Evolutionary conservation across 2,797 vertebrate genomes (phyloP), one percentile per base, ranked within the genome.

Genomic region (Potorous gilbertii): DNA sequence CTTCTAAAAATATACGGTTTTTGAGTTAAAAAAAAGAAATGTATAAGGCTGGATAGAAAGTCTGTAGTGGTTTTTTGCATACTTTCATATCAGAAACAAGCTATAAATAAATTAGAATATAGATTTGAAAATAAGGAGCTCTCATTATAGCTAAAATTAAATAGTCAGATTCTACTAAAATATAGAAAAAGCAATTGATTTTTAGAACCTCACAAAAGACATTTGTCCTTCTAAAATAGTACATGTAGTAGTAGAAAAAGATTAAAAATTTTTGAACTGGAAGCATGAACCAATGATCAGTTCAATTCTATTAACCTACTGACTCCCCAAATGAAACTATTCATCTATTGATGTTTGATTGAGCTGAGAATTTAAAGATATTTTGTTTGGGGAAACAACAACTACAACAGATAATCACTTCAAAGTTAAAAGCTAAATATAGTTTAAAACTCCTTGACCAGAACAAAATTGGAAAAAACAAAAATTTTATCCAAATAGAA

Each of bases 391-490:
- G 18, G 66, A 81, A 81, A 46, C 21, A 74, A 21, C 34, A 87
- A 46, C 52, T 52, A 52, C 3, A 46, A 46, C 21, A 87, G 24
- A 87, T 27, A 87, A 87, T 87, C 74, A 40, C 2, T 40, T 81
- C n/a, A 81, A 81, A 87, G 40, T 87, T 87, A 46, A 87, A 87
- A 87, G 10, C 74, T 46, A 87, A 87, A 50, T 87, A 31, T 62
- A 91, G 94, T 93, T 93, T 95, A 94, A 87, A 62, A 90, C 90
- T 52, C 91, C 14, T 93, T 94, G 93, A 93, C 1, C 10, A 96
- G 46, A 56, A 21, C 0, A 93, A 90, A 93, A 90, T 0, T 91
- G 1, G 28, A 66, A 55, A 57, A 87, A 90, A 90, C 92, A 92
- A 94, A 94, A 93, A 92, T 91, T 81, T 94, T 21, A 91, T 91